Conservation (phyloP, 2,113 vertebrate genomes). For the Sigmodon hispidus region DNA sequence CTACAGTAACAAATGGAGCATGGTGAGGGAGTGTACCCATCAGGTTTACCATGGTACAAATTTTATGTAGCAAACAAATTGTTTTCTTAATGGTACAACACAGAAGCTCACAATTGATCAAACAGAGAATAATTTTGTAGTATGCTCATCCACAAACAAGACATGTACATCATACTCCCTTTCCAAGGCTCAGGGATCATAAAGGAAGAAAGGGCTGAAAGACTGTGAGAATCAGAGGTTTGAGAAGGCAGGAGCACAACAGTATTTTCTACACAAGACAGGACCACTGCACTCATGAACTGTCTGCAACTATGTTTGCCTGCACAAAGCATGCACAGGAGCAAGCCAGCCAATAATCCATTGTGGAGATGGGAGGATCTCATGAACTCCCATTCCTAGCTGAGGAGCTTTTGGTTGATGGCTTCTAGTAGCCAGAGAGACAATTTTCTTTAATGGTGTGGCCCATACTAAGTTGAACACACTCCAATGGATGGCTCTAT, state of each 20-base stretch:
- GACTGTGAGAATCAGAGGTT: no score
- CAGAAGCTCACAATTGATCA: neutral
- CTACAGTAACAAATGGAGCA: neutral
- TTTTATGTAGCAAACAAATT: neutral
- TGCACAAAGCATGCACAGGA: neutral
- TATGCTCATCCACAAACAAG: neutral
- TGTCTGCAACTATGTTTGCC: no score
- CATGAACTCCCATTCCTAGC: neutral
- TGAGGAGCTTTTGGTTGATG: neutral
- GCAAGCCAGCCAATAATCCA: neutral
- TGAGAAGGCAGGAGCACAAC: neutral
- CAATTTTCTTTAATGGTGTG: neutral
- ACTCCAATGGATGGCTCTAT: neutral
- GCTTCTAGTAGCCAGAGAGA: neutral
- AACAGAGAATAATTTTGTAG: neutral
- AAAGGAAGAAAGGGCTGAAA: neutral
- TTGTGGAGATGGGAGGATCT: no score
- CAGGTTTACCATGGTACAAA: neutral
- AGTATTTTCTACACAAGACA: neutral
- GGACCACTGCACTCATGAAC: neutral
- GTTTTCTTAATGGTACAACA: neutral
- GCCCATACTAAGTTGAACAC: neutral
- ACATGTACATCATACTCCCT: no score
- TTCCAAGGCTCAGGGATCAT: neutral
- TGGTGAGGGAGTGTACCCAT: no score